These are phyloP conservation scores for Holcopasites calliopsidis DNA, from an alignment of 1,140 invertebrate genomes.

Conservation along the genomic window DNA sequence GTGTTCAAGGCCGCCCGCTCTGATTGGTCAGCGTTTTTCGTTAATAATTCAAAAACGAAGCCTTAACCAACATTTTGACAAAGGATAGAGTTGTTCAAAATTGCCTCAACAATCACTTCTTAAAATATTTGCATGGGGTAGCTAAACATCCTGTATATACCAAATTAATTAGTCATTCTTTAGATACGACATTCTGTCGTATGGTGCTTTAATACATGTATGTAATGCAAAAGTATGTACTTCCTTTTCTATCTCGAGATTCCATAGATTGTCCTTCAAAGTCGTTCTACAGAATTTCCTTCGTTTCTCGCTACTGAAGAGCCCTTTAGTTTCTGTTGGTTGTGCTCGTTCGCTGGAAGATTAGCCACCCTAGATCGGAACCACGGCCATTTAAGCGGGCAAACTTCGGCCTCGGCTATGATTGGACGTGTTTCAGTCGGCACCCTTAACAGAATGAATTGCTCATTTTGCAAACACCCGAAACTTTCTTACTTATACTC, in stretches of 20 bases:
- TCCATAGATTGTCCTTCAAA: constrained; percentile 18
- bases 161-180: too few relatives aligned
- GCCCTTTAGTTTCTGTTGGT: constrained; percentile 72
- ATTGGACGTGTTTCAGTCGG: constrained; percentile 49
- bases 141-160: too few relatives aligned
- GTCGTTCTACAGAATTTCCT: neutral
- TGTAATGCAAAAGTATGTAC: constrained; percentile 6
- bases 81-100: too few relatives aligned
- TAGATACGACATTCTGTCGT: too few relatives aligned
- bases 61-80: too few relatives aligned
- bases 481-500: constrained; percentile 24
- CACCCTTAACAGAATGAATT: constrained; percentile 61
- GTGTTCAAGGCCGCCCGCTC: too few relatives aligned
- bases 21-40: too few relatives aligned
- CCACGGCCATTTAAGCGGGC: constrained; percentile 59
- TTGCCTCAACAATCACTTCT: too few relatives aligned
- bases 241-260: constrained; percentile 2
- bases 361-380: constrained; percentile 60
- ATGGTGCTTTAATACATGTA: too few relatives aligned
- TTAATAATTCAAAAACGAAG: too few relatives aligned
- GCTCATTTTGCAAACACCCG: constrained; percentile 45
- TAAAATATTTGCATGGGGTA: too few relatives aligned
- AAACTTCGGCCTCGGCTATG: constrained; percentile 56
- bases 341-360: constrained; percentile 64
- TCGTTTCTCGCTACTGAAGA: constrained; percentile 75